Evolutionary conservation across 2,888 invertebrate genomes (phyloP).

Genomic region (Bembecia ichneumoniformis): DNA sequence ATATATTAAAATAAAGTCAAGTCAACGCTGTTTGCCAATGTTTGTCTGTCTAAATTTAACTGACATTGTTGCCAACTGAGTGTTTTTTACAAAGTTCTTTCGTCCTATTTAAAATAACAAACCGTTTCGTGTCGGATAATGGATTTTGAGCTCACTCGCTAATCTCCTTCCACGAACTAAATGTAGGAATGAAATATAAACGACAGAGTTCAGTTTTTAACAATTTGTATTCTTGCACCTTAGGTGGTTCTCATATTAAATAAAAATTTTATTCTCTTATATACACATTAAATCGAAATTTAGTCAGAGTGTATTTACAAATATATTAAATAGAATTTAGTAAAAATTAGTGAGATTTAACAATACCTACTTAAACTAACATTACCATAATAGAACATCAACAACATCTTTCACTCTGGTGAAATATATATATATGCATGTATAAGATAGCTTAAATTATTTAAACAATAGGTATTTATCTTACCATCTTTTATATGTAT

Average conservation of each 20-base stretch:
- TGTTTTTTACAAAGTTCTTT: constrained; percentile 11
- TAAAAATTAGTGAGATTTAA: constrained; percentile 73
- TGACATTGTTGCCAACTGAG: constrained; percentile 25
- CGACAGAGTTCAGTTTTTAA: constrained; percentile 50
- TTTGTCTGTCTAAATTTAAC: constrained; percentile 28
- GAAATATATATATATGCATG: constrained; percentile 41
- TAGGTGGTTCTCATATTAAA: constrained; percentile 66
- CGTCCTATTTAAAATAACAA: background rate
- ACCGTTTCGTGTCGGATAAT: background rate
- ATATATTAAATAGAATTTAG: constrained; percentile 73
- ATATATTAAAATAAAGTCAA: constrained; percentile 6
- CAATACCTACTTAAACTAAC: constrained; percentile 59
- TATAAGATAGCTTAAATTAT: constrained; percentile 43
- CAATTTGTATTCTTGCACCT: constrained; percentile 70
- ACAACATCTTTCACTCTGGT: constrained; percentile 66
- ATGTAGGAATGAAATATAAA: background rate
- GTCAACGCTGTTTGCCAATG: constrained; percentile 25
- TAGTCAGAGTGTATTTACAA: constrained; percentile 73
- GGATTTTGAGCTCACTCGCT: background rate
- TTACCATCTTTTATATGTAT: too few relatives aligned
- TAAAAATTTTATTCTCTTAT: constrained; percentile 67
- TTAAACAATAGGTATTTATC: constrained; percentile 32
- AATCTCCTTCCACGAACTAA: background rate
- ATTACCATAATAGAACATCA: constrained; percentile 65
- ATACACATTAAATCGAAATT: constrained; percentile 72